A percentile compares a stretch with the other conserved stretches of the same genome.
phyloP scores from a whole-genome alignment of 2,888 invertebrate species.

The Bellardia bayeri region DNA sequence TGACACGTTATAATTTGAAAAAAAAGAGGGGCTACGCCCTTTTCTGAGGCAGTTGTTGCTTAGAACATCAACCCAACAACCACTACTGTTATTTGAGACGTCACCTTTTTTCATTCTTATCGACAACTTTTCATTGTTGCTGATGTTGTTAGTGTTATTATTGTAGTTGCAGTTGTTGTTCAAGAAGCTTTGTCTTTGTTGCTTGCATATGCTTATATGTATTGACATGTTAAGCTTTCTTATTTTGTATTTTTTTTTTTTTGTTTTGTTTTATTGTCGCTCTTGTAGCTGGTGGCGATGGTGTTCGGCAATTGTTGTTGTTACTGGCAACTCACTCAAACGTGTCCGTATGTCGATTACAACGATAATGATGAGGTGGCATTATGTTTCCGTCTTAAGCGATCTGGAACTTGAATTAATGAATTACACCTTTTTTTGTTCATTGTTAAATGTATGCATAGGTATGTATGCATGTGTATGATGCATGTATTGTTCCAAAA shows the following conservation, averaged over 20 bases:
- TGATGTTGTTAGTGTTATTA: conserved; percentile 16
- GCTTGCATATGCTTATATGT: conserved; percentile 65
- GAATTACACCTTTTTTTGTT: conserved; percentile 63
- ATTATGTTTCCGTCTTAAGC: conserved; percentile 79
- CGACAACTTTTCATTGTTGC: conserved; percentile 58
- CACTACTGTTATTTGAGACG: conserved; percentile 71
- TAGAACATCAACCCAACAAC: conserved; percentile 39
- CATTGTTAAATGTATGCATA: not conserved
- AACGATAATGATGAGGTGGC: conserved; percentile 75
- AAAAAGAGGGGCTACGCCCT: conserved; percentile 69
- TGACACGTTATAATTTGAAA: conserved; percentile 80
- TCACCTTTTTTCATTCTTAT: conserved; percentile 64
- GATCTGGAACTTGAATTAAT: conserved; percentile 79
- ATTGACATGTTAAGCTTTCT: conserved; percentile 72
- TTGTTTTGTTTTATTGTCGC: conserved; percentile 48
- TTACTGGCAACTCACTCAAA: conserved; percentile 67
- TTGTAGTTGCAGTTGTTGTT: conserved; percentile 36
- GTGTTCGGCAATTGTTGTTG: conserved; percentile 52
- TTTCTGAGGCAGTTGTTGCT: conserved; percentile 61
- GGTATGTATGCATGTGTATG: not conserved
- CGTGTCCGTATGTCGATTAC: conserved; percentile 76
- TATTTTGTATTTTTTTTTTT: not conserved
- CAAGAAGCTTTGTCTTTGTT: conserved; percentile 65
- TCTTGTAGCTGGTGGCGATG: conserved; percentile 43
- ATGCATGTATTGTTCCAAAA: conserved; percentile 29